Percentiles rank a stretch among this genome's conserved stretches.
These are phyloP conservation scores for Solen grandis DNA, from an alignment of 1,140 invertebrate species.

Conservation along the genomic window DNA sequence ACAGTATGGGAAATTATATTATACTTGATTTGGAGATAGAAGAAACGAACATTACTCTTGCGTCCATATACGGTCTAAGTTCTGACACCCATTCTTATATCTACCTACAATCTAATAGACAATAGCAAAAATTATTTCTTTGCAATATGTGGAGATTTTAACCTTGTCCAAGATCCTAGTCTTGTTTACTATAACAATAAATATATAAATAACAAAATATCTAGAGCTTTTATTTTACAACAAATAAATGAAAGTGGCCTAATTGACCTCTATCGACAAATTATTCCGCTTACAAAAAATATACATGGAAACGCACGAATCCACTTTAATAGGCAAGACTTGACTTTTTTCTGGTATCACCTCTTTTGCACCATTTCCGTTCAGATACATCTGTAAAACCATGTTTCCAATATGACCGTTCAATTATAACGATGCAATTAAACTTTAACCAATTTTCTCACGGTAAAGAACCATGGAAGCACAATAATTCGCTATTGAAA, in stretches of 20 bases:
- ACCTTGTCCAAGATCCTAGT: neutral
- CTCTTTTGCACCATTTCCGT: neutral
- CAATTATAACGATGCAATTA: constrained; percentile 3
- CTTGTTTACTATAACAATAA: constrained; percentile 21
- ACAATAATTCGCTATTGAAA: constrained; percentile 3
- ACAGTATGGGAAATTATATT: too few species aligned
- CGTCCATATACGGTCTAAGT: too few species aligned
- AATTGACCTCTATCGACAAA: neutral
- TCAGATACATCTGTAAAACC: too few species aligned
- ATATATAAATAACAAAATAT: constrained; percentile 36
- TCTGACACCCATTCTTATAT: too few species aligned
- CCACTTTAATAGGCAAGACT: too few species aligned
- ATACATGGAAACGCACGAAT: too few species aligned
- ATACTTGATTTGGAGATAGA: too few species aligned
- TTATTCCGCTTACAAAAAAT: neutral
- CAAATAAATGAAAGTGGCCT: neutral
- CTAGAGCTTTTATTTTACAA: constrained; percentile 10
- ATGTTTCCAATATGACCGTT: neutral
- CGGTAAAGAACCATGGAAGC: neutral
- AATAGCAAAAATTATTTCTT: constrained; percentile 7
- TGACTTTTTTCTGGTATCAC: neutral
- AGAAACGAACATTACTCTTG: too few species aligned
- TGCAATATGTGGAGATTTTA: constrained; percentile 39
- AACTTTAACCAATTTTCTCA: constrained; percentile 1
- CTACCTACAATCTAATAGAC: too few species aligned